phyloP scores from a whole-genome alignment of 1,140 invertebrate species.

The Ditylenchus dipsaci region DNA sequence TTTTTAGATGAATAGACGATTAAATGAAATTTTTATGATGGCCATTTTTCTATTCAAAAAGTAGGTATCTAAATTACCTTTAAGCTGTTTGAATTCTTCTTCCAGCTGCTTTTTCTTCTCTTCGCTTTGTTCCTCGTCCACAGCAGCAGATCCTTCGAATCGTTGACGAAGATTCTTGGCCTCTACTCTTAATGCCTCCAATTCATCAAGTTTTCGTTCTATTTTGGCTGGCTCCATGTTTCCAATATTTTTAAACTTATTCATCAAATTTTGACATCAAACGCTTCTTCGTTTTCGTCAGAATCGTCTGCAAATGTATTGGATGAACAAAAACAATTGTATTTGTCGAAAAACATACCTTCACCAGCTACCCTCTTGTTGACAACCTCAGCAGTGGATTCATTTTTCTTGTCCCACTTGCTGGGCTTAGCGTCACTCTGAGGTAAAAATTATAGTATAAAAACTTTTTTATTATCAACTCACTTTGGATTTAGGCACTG shows the following conservation, averaged over 20 bases:
- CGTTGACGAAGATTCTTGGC: constrained; percentile 43
- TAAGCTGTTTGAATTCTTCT: constrained; percentile 54
- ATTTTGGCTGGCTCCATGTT: constrained; percentile 36
- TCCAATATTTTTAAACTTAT: constrained; percentile 58
- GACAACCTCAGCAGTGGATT: constrained; percentile 41
- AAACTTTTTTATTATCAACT: neutral
- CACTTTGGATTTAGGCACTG: constrained; percentile 29
- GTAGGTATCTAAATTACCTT: constrained; percentile 30
- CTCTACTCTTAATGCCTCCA: constrained; percentile 49
- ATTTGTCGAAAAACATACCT: constrained; percentile 20
- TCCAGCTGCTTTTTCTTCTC: constrained; percentile 50
- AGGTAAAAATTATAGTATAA: constrained; percentile 11
- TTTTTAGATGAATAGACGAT: too few relatives aligned
- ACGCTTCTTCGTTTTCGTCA: constrained; percentile 47
- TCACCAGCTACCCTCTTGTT: constrained; percentile 37
- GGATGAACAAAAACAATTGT: neutral
- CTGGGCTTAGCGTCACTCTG: constrained; percentile 7
- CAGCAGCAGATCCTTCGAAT: constrained; percentile 21
- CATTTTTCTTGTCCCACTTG: constrained; percentile 53
- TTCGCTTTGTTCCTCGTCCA: constrained; percentile 37
- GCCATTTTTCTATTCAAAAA: too few relatives aligned
- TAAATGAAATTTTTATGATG: too few relatives aligned
- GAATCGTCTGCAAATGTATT: constrained; percentile 24
- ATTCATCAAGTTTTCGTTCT: constrained; percentile 46
- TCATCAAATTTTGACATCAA: constrained; percentile 59